Evolutionary conservation across 2,888 invertebrate species (phyloP).

Genomic region (Habrosyne pyritoides): DNA sequence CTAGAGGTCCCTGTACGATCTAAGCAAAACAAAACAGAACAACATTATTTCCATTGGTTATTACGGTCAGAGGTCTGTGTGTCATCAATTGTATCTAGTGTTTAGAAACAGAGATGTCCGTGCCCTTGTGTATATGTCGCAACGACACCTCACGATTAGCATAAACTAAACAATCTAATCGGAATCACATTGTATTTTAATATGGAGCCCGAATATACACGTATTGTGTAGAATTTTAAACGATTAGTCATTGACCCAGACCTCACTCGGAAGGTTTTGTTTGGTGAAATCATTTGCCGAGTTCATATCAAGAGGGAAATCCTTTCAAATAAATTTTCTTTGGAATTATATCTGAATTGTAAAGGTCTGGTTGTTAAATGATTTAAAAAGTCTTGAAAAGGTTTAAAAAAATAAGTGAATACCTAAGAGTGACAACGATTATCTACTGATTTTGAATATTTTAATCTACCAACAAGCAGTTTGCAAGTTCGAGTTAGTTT

Average conservation of each 20-base stretch:
- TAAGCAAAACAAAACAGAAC: neutral
- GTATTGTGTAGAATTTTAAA: neutral
- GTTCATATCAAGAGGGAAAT: neutral
- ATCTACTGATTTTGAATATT: too few relatives aligned
- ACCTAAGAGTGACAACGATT: too few relatives aligned
- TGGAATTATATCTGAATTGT: too few relatives aligned
- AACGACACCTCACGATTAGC: slow-evolving; percentile 1
- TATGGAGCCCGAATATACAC: neutral
- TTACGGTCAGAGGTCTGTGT: neutral
- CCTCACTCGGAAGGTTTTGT: neutral
- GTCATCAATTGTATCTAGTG: slow-evolving; percentile 6
- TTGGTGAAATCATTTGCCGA: neutral
- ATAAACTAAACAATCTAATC: neutral
- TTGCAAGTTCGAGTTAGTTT: too few relatives aligned
- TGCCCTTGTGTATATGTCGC: slow-evolving; percentile 4
- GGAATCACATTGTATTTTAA: slow-evolving; percentile 6
- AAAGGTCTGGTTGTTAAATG: too few relatives aligned
- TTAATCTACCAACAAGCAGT: too few relatives aligned
- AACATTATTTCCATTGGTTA: neutral
- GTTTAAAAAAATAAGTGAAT: too few relatives aligned
- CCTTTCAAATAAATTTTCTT: too few relatives aligned
- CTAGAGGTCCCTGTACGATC: too few relatives aligned
- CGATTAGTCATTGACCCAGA: slow-evolving; percentile 2
- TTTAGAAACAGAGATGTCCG: neutral
- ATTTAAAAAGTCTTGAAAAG: too few relatives aligned